Evolutionary conservation across 23 tunicate species (phyloP), one percentile per base, ranked within the genome.

Genomic region (Trididemnum nubilum): DNA sequence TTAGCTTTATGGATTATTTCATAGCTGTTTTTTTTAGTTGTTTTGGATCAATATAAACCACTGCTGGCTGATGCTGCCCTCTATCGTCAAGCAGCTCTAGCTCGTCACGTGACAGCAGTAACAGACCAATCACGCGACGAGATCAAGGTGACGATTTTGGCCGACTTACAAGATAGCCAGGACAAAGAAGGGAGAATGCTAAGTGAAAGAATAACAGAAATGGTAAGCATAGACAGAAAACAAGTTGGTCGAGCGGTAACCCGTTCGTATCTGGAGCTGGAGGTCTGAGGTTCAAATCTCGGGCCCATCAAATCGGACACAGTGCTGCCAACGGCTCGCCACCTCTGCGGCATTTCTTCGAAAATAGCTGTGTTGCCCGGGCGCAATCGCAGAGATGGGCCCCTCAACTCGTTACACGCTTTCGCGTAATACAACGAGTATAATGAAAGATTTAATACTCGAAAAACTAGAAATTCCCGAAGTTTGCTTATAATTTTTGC

Each of bases 161-260:
- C 92, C 33, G 84, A 70, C 15, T 64, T 93, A 40, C 98, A 93
- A 78, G 84, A 84, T 28, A 44, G 57, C 0, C 98, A 93, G 80
- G 98, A 93, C 40, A 65, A 64, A 34, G 58, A 78, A 34, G 72
- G 76, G n/a, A 52, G 33, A 65, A 44, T 36, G 31, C 27, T 81
- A 21, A 33, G 83, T 2, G 64, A 74, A 26, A 65, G 51, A 33
- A 74, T 90, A 35, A 22, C 86, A 26, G 78, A 64, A 0, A 81
- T 90, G 96, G 96, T 90, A 85, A 25, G 15, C n/a, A n/a, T n/a
- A n/a, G n/a, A n/a, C n/a, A 9, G 9, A 28, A 28, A 26, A 71
- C 26, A 33, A 9, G 33, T 33, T 12, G 30, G 26, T 29, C n/a
- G n/a, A n/a, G n/a, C n/a, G n/a, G n/a, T n/a, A n/a, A n/a, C n/a